Percentiles rank a stretch among this genome's conserved stretches.
Conservation (phyloP, 2,888 invertebrate genomes). For the Calameuta filiformis region DNA sequence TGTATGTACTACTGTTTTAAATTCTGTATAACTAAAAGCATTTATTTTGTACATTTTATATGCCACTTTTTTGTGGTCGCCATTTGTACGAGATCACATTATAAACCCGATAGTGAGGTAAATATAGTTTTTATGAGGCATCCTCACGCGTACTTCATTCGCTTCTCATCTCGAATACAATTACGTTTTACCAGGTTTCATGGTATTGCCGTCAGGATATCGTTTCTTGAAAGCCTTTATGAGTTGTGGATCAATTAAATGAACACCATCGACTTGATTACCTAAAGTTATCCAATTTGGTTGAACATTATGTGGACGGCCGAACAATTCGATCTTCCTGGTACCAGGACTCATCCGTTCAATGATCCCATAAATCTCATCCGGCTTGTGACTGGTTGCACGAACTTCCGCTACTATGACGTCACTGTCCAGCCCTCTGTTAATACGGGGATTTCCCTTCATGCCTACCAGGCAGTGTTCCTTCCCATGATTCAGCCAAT, state of each 20-base stretch:
- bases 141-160: background rate
- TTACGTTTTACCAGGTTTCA: slow-evolving; percentile 64
- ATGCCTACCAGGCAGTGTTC: slow-evolving; percentile 97
- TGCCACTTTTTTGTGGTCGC: background rate
- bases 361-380: slow-evolving; percentile 98
- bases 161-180: background rate
- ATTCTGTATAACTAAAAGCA: background rate
- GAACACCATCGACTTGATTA: slow-evolving; percentile 96
- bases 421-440: slow-evolving; percentile 95
- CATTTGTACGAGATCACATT: background rate
- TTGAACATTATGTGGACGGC: slow-evolving; percentile 96
- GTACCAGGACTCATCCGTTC: slow-evolving; percentile 97
- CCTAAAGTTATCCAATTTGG: slow-evolving; percentile 99
- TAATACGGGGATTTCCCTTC: slow-evolving; percentile 93
- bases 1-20: background rate
- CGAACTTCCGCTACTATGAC: slow-evolving; percentile 98
- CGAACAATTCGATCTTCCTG: slow-evolving; percentile 96
- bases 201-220: slow-evolving; percentile 90
- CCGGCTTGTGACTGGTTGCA: slow-evolving; percentile 98
- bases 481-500: slow-evolving; percentile 99
- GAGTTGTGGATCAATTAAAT: slow-evolving; percentile 90
- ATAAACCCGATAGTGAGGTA: background rate
- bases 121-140: background rate
- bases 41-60: background rate
- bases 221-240: slow-evolving; percentile 89